Percentiles rank a stretch among this genome's conserved stretches.
Conservation (phyloP, 2,797 vertebrate genomes). For the Sebastolobus altivelis region DNA sequence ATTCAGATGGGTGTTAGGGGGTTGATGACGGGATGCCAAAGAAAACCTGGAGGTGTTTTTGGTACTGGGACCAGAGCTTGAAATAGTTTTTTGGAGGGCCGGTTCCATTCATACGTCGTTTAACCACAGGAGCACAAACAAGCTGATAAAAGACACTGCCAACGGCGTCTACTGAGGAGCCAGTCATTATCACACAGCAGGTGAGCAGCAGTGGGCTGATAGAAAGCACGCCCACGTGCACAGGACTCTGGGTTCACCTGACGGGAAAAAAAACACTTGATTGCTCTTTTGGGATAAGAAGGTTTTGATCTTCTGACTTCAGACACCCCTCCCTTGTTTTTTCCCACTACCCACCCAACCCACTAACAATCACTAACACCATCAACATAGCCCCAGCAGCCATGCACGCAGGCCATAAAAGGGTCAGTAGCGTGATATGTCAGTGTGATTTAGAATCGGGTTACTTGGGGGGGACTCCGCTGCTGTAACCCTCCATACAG, state of each 20-base stretch:
- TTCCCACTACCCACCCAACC: conserved; percentile 28
- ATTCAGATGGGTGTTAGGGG: conserved; percentile 61
- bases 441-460: conserved; percentile 70
- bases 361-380: not conserved
- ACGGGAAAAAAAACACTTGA: conserved; percentile 34
- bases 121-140: conserved; percentile 76
- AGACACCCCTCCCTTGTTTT: conserved; percentile 30
- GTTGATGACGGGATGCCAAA: conserved; percentile 72
- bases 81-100: conserved; percentile 81
- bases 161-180: conserved; percentile 49
- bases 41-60: conserved; percentile 81
- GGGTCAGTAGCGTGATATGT: conserved; percentile 59
- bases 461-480: conserved; percentile 57
- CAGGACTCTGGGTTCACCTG: conserved; percentile 32
- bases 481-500: conserved; percentile 64
- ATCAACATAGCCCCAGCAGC: conserved; percentile 47
- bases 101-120: conserved; percentile 59
- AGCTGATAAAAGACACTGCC: conserved; percentile 67
- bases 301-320: conserved; percentile 33
- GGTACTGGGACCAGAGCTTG: conserved; percentile 65
- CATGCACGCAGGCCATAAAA: conserved; percentile 50
- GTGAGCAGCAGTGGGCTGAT: conserved; percentile 43
- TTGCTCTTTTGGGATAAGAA: conserved; percentile 22
- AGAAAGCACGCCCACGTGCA: conserved; percentile 29
- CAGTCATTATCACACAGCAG: conserved; percentile 70